A percentile compares a stretch with the other conserved stretches of the same genome.
Conservation (phyloP, 1,140 invertebrate species). For the Condylostylus longicornis region DNA sequence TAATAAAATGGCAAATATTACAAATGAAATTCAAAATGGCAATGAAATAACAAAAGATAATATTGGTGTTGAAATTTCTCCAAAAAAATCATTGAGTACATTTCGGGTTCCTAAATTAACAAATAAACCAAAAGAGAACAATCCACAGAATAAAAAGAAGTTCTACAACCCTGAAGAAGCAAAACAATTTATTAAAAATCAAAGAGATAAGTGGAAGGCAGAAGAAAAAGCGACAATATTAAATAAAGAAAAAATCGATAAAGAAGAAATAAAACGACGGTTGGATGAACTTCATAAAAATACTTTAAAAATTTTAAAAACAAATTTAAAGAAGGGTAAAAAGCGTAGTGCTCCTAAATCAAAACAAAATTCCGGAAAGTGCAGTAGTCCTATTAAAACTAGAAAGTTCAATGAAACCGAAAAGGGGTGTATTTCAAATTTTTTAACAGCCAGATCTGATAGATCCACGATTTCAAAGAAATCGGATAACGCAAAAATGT, state of each 20-base stretch:
- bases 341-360: neutral
- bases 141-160: slow-evolving; percentile 4
- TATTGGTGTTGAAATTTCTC: too few species aligned
- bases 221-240: neutral
- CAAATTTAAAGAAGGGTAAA: slow-evolving; percentile 9
- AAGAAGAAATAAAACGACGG: slow-evolving; percentile 13
- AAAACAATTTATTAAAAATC: slow-evolving; percentile 2
- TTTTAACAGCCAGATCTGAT: neutral
- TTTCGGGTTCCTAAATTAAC: too few species aligned
- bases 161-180: slow-evolving; percentile 2
- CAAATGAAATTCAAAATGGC: too few species aligned
- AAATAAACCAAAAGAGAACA: too few species aligned
- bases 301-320: slow-evolving; percentile 9
- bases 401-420: neutral
- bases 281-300: slow-evolving; percentile 11
- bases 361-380: neutral
- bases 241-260: neutral
- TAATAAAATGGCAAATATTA: too few species aligned
- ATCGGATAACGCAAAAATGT: neutral
- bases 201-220: slow-evolving; percentile 3
- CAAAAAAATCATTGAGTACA: too few species aligned
- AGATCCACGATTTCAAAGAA: neutral
- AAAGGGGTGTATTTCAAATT: neutral
- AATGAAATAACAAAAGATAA: too few species aligned
- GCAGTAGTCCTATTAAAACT: neutral